Evolutionary conservation across 1,140 invertebrate genomes (phyloP).

Genomic region (Berghia stephanieae): DNA sequence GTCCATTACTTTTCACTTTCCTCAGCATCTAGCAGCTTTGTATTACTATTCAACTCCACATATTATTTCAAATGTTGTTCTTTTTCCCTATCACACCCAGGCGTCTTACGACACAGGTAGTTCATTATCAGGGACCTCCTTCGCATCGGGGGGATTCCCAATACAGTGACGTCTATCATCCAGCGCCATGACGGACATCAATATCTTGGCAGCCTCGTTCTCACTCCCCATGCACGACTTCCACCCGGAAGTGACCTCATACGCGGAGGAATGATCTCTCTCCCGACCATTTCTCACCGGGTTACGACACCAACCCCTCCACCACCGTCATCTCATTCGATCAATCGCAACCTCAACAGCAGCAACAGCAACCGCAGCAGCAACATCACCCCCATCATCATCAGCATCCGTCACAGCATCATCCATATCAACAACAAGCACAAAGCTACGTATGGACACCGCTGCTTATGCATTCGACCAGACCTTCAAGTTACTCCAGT

Average conservation of each 20-base stretch:
- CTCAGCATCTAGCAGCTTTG: too few species aligned
- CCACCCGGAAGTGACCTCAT: constrained; percentile 43
- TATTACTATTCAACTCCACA: too few species aligned
- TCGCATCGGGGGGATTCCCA: constrained; percentile 36
- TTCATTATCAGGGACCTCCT: constrained; percentile 36
- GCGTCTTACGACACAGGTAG: constrained; percentile 38
- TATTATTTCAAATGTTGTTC: background rate
- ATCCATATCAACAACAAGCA: constrained; percentile 9
- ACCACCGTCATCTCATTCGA: constrained; percentile 35
- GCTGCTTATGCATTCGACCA: too few species aligned
- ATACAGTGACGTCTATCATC: constrained; percentile 35
- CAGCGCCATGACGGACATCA: constrained; percentile 44
- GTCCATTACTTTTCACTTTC: too few species aligned
- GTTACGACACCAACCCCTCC: constrained; percentile 32
- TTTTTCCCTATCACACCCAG: constrained; percentile 23
- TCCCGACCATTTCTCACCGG: constrained; percentile 41
- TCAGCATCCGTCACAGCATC: background rate
- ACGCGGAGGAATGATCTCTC: constrained; percentile 42
- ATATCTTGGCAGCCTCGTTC: constrained; percentile 44
- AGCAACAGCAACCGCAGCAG: constrained; percentile 27
- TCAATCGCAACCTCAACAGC: too few species aligned
- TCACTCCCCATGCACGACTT: constrained; percentile 47
- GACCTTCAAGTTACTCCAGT: too few species aligned
- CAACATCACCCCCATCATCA: constrained; percentile 11
- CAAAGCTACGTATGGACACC: constrained; percentile 16